Conservation (phyloP, 2,888 invertebrate species). For the Eupelmus urozonus region DNA sequence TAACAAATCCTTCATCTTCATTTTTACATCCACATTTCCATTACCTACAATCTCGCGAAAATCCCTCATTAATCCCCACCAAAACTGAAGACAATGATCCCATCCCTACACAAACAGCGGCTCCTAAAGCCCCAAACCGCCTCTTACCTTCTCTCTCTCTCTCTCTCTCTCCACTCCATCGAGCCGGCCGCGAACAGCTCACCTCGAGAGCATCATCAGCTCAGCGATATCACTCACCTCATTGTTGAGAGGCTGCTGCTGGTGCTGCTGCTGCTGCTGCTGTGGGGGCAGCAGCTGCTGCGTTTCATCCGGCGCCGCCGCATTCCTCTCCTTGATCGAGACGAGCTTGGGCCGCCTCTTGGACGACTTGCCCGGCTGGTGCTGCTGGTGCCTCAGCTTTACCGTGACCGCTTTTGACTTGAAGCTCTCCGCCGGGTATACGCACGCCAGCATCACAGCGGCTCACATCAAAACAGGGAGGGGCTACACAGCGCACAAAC, state of each 20-base stretch:
- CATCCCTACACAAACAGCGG: no score
- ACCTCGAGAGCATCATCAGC: neutral
- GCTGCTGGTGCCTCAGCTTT: slow-evolving; percentile 66
- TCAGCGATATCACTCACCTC: slow-evolving; percentile 61
- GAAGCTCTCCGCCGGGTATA: slow-evolving; percentile 74
- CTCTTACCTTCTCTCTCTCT: no score
- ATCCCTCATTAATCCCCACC: no score
- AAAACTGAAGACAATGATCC: no score
- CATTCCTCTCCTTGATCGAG: slow-evolving; percentile 40
- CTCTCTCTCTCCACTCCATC: no score
- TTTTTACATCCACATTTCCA: no score
- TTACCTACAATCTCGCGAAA: no score
- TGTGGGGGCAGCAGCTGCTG: slow-evolving; percentile 34
- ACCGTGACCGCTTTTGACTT: slow-evolving; percentile 71
- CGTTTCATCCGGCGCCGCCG: slow-evolving; percentile 56
- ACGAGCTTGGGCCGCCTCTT: slow-evolving; percentile 62
- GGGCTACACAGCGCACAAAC: no score
- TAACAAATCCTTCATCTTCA: no score
- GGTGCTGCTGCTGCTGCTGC: slow-evolving; percentile 22
- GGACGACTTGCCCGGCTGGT: slow-evolving; percentile 67
- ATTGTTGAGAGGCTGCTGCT: slow-evolving; percentile 45
- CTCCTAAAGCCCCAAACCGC: no score
- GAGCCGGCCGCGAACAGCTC: no score
- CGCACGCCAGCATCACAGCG: slow-evolving; percentile 75
- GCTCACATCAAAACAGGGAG: neutral